Evolutionary conservation across 2,113 vertebrate species (phyloP).

Genomic region (Hepsetus odoe): DNA sequence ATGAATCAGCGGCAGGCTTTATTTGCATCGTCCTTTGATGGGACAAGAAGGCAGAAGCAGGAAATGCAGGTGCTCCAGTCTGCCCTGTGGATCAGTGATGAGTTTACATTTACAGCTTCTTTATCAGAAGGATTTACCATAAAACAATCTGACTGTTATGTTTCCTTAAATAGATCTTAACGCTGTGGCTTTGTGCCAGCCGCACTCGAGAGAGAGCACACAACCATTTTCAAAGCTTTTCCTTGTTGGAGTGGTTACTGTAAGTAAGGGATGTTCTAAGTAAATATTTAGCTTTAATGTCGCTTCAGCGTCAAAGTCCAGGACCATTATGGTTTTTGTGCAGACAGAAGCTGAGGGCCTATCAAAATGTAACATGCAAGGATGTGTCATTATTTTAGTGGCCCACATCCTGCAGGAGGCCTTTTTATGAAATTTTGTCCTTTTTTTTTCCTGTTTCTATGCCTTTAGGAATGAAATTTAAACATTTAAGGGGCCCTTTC

Average conservation of each 20-base stretch:
- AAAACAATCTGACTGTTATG: not conserved
- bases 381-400: too few relatives aligned
- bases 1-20: too few relatives aligned
- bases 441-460: too few relatives aligned
- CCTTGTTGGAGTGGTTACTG: not conserved
- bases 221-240: not conserved
- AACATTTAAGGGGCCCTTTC: too few relatives aligned
- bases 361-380: not conserved
- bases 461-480: too few relatives aligned
- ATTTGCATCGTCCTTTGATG: too few relatives aligned
- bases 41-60: too few relatives aligned
- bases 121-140: not conserved
- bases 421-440: too few relatives aligned
- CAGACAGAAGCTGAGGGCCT: not conserved
- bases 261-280: not conserved
- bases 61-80: too few relatives aligned
- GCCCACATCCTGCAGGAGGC: too few relatives aligned
- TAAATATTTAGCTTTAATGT: not conserved
- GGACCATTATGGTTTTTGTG: not conserved
- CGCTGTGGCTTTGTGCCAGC: not conserved
- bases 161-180: not conserved
- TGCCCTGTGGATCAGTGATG: not conserved
- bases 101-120: not conserved
- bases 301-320: not conserved
- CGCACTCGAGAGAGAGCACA: not conserved